Evolutionary conservation across 2,113 vertebrate species (phyloP).

Genomic region (Indri indri): DNA sequence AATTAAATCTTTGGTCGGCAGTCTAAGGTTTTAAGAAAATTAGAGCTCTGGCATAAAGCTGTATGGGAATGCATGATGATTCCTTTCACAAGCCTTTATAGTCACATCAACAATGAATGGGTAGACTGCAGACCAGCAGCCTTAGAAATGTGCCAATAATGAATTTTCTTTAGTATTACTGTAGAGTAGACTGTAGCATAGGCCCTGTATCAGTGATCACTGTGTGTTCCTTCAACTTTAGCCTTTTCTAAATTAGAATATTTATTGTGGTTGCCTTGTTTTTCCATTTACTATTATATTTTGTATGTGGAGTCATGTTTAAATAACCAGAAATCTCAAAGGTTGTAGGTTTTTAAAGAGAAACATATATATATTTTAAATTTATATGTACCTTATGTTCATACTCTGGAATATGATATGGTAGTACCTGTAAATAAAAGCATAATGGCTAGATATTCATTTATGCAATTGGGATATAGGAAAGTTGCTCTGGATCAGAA

Average conservation of each 20-base stretch:
- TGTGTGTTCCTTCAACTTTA: neutral
- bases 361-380: neutral
- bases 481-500: neutral
- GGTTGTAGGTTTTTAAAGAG: neutral
- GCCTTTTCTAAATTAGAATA: neutral
- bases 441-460: neutral
- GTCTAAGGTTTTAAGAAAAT: neutral
- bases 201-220: neutral
- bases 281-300: neutral
- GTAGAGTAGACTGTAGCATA: neutral
- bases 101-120: neutral
- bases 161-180: neutral
- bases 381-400: neutral
- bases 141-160: neutral
- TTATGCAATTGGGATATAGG: neutral
- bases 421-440: neutral
- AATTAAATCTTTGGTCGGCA: neutral
- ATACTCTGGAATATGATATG: neutral
- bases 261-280: neutral
- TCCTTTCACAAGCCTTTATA: neutral
- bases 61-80: neutral
- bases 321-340: neutral
- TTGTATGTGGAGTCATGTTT: neutral
- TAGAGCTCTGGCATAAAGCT: neutral
- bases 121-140: neutral